These are phyloP conservation scores for Fregata magnificens DNA, from an alignment of 2,113 vertebrate genomes.

Conservation along the genomic window DNA sequence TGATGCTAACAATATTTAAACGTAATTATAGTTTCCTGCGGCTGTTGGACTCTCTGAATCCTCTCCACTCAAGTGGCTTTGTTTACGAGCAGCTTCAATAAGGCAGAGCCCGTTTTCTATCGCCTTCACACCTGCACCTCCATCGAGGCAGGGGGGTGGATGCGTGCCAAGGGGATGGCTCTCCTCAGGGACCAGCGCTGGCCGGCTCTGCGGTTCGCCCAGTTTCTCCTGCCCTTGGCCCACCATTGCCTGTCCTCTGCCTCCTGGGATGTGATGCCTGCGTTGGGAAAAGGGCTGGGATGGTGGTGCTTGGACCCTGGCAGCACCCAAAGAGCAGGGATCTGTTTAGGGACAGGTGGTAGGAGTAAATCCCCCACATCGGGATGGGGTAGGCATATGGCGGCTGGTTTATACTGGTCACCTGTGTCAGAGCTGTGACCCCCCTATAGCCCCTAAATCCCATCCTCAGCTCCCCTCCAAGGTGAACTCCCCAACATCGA, in stretches of 20 bases:
- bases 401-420: not conserved
- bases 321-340: not conserved
- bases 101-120: not conserved
- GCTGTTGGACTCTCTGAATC: constrained; percentile 60
- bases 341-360: not conserved
- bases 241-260: not conserved
- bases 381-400: not conserved
- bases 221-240: not conserved
- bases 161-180: not conserved
- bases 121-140: constrained; percentile 43
- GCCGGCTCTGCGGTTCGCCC: not conserved
- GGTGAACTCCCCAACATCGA: accelerated
- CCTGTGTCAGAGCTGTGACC: not conserved
- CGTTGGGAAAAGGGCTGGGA: not conserved
- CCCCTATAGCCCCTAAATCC: not conserved
- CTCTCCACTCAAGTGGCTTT: constrained; percentile 69
- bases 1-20: constrained; percentile 71
- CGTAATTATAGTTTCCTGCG: constrained; percentile 68
- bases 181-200: accelerated
- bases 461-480: not conserved
- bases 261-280: not conserved
- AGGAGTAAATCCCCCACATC: not conserved
- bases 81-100: constrained; percentile 19
- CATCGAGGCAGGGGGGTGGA: not conserved
- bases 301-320: not conserved